These are phyloP conservation scores for Muscicapa striata DNA, from an alignment of 2,797 vertebrate species.

Conservation along the genomic window DNA sequence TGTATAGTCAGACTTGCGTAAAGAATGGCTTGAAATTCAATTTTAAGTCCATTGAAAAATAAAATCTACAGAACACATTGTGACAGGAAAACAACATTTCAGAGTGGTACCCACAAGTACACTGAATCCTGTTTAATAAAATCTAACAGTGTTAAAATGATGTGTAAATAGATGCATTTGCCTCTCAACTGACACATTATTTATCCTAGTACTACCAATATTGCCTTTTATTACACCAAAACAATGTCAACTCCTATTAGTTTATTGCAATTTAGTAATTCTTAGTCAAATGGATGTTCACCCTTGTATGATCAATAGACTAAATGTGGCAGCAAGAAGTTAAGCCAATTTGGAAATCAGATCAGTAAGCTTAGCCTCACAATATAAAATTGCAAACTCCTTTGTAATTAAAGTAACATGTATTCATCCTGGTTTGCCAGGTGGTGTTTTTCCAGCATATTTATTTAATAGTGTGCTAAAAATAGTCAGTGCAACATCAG, in stretches of 20 bases:
- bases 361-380: conserved; percentile 23
- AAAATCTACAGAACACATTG: background rate
- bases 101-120: background rate
- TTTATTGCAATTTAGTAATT: conserved; percentile 25
- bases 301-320: conserved; percentile 17
- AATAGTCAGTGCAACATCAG: conserved; percentile 48
- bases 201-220: background rate
- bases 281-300: conserved; percentile 15
- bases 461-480: conserved; percentile 49
- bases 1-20: background rate
- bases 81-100: background rate
- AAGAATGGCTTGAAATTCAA: background rate
- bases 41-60: background rate
- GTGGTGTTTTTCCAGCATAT: conserved; percentile 54
- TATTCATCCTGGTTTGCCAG: conserved; percentile 46
- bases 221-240: background rate
- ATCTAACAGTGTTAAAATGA: background rate
- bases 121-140: background rate
- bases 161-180: conserved; percentile 28
- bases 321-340: conserved; percentile 28
- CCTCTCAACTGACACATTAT: background rate
- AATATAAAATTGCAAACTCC: conserved; percentile 1
- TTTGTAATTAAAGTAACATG: conserved; percentile 30
- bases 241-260: background rate
- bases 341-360: conserved; percentile 45